These are phyloP conservation scores for Pogonognathellus flavescens DNA, from an alignment of 1,140 invertebrate species.

Conservation along the genomic window DNA sequence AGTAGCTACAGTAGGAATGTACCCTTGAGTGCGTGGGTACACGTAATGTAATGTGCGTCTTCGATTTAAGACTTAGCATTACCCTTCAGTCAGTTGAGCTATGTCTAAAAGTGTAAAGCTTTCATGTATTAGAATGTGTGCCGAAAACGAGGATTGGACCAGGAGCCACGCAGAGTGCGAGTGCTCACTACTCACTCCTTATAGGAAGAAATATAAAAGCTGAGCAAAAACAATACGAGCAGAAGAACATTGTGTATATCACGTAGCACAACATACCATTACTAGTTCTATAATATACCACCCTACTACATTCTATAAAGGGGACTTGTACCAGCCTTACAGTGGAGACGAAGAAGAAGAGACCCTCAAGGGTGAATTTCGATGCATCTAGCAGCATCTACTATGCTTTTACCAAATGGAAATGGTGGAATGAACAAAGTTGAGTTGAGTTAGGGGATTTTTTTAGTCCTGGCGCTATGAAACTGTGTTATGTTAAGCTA, in stretches of 20 bases:
- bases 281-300: neutral
- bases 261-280: neutral
- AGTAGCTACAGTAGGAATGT: too few species aligned
- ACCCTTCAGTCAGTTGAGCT: too few species aligned
- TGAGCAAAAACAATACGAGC: too few species aligned
- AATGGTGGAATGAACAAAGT: conserved; percentile 36
- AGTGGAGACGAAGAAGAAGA: neutral
- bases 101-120: too few species aligned
- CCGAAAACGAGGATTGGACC: neutral
- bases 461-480: conserved; percentile 45
- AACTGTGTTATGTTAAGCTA: conserved; percentile 15
- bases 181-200: conserved; percentile 6
- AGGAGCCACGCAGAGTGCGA: conserved; percentile 44
- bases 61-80: too few species aligned
- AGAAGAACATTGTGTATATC: too few species aligned
- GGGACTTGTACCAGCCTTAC: neutral
- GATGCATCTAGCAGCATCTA: neutral
- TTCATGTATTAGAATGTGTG: neutral
- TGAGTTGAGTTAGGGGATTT: conserved; percentile 40
- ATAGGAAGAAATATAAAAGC: too few species aligned
- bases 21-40: too few species aligned
- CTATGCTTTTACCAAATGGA: neutral
- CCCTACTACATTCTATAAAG: neutral
- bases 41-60: too few species aligned
- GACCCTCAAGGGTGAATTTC: conserved; percentile 47